Percentiles rank a stretch among this genome's conserved stretches.
phyloP scores from a whole-genome alignment of 2,888 invertebrate species.

The Trichogramma evanescens region DNA sequence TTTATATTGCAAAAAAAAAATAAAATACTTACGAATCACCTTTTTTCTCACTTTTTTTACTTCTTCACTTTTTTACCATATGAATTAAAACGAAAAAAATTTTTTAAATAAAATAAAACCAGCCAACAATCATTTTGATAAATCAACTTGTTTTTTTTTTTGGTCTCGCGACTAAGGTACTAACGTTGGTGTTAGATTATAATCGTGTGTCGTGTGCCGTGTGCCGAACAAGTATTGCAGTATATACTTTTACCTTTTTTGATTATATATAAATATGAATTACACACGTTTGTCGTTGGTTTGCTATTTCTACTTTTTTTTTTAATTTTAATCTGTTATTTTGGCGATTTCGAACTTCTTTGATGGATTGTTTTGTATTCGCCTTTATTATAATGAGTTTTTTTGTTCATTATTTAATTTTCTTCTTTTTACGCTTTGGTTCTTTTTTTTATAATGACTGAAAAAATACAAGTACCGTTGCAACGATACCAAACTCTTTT shows the following conservation, averaged over 20 bases:
- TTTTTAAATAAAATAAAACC: too few species aligned
- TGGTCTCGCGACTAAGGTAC: conserved; percentile 39
- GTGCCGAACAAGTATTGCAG: conserved; percentile 42
- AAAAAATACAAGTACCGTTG: too few species aligned
- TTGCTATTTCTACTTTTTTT: conserved; percentile 42
- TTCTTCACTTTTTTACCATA: too few species aligned
- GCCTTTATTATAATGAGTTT: conserved; percentile 28
- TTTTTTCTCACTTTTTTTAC: too few species aligned
- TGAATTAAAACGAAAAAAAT: too few species aligned
- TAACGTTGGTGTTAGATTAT: conserved; percentile 46
- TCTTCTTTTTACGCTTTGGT: conserved; percentile 8
- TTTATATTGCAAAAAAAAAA: too few species aligned
- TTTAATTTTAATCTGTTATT: conserved; percentile 27
- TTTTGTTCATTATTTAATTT: conserved; percentile 7
- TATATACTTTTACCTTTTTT: conserved; percentile 25
- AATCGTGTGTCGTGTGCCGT: conserved; percentile 47
- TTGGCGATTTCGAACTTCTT: conserved; percentile 32
- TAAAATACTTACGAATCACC: too few species aligned
- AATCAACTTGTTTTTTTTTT: too few species aligned
- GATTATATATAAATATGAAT: conserved; percentile 29
- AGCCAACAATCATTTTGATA: too few species aligned
- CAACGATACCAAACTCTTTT: too few species aligned
- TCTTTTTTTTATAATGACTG: conserved; percentile 7
- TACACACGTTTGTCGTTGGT: conserved; percentile 45
- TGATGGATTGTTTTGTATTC: conserved; percentile 29